Percentiles rank a stretch among this genome's conserved stretches.
These are phyloP conservation scores for Tiliacea citrago DNA, from an alignment of 2,888 invertebrate genomes.

Conservation along the genomic window DNA sequence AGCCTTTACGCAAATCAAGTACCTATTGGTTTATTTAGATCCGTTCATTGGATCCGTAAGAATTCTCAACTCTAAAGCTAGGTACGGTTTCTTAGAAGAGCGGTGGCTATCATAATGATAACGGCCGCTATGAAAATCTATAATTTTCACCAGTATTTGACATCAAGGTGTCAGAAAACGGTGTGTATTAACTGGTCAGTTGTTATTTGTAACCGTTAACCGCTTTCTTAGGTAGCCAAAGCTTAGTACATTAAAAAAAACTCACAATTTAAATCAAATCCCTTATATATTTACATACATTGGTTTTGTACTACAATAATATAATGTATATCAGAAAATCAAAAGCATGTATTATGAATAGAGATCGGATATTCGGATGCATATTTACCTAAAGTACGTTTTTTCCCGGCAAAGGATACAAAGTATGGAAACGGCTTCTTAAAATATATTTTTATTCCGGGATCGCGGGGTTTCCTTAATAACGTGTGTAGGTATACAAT, in stretches of 20 bases:
- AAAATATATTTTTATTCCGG: no score
- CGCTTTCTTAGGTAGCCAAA: no score
- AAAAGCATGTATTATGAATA: slow-evolving; percentile 24
- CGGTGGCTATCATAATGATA: neutral
- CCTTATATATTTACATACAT: neutral
- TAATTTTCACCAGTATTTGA: neutral
- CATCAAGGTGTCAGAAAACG: no score
- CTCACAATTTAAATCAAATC: neutral
- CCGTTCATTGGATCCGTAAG: neutral
- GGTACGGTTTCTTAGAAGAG: neutral
- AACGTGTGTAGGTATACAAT: no score
- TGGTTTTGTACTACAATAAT: neutral
- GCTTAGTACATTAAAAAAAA: neutral
- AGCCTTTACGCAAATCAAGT: neutral
- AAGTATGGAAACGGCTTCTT: no score
- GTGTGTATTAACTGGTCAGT: no score
- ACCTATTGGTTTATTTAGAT: neutral
- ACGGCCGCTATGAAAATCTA: neutral
- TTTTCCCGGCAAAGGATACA: no score
- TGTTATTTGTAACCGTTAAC: neutral
- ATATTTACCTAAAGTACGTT: no score
- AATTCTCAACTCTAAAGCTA: neutral
- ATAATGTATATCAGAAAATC: neutral
- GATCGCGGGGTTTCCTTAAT: no score
- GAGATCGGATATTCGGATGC: no score